Conservation (phyloP, 2,797 vertebrate genomes). For the Tadarida brasiliensis region DNA sequence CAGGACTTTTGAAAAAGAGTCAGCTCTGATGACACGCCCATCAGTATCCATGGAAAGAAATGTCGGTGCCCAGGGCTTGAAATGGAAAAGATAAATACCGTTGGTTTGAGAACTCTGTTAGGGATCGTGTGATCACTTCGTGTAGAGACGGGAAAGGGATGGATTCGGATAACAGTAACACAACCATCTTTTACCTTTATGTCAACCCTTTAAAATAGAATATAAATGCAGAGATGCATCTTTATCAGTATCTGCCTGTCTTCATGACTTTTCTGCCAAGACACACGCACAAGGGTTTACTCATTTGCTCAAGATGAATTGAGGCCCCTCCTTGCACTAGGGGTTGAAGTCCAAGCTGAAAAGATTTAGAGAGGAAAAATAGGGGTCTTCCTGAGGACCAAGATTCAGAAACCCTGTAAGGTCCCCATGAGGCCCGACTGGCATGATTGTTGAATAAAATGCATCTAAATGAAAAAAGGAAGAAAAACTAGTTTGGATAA, state of each 20-base stretch:
- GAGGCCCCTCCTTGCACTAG: not conserved
- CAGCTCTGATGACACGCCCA: conserved; percentile 90
- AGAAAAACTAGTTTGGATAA: not conserved
- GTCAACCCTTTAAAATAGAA: not conserved
- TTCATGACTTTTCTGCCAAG: not conserved
- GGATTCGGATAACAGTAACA: not conserved
- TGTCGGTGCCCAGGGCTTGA: conserved; percentile 89
- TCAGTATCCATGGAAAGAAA: conserved; percentile 93
- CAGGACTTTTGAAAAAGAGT: conserved; percentile 93
- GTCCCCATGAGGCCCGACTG: not conserved
- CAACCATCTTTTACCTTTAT: not conserved
- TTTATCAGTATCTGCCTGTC: not conserved
- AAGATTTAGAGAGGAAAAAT: conserved; percentile 29
- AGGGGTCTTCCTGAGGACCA: conserved; percentile 60
- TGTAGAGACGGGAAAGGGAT: not conserved
- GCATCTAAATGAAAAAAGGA: conserved; percentile 9
- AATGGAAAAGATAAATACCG: conserved; percentile 21
- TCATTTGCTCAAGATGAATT: conserved; percentile 35
- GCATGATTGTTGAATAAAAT: conserved; percentile 71
- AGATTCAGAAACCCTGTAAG: conserved; percentile 22
- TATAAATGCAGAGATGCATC: not conserved
- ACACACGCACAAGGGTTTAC: not conserved
- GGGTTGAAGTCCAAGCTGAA: not conserved
- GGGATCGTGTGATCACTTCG: not conserved
- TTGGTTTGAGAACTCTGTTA: not conserved